A percentile compares a stretch with the other conserved stretches of the same genome.
These are phyloP conservation scores for Meles meles DNA, from an alignment of 2,113 vertebrate species.

Conservation along the genomic window DNA sequence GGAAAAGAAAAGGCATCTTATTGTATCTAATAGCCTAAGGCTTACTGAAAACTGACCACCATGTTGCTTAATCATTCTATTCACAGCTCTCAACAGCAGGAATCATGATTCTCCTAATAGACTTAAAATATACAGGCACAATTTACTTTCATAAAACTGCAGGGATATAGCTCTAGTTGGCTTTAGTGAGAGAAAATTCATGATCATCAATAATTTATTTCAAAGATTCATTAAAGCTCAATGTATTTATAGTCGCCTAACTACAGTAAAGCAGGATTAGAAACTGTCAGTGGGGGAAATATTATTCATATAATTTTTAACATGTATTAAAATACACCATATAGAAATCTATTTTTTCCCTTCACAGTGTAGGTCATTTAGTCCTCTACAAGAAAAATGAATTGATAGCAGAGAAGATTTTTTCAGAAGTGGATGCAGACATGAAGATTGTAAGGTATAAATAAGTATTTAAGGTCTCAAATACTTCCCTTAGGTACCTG, in stretches of 20 bases:
- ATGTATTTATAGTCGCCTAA: slow-evolving; percentile 27
- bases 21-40: slow-evolving; percentile 26
- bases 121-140: slow-evolving; percentile 52
- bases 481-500: neutral
- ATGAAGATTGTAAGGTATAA: neutral
- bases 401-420: neutral
- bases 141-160: slow-evolving; percentile 69
- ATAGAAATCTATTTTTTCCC: neutral
- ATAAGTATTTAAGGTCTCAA: neutral
- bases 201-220: slow-evolving; percentile 69
- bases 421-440: neutral
- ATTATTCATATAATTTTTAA: neutral
- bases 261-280: slow-evolving; percentile 18
- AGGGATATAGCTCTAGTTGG: slow-evolving; percentile 53
- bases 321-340: slow-evolving; percentile 21
- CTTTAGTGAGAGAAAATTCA: slow-evolving; percentile 45
- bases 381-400: neutral
- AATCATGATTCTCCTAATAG: slow-evolving; percentile 62
- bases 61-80: slow-evolving; percentile 57
- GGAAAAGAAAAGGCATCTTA: slow-evolving; percentile 50
- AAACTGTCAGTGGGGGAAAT: neutral
- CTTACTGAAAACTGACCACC: slow-evolving; percentile 63
- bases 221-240: slow-evolving; percentile 60
- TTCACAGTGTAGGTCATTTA: neutral
- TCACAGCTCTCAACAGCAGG: slow-evolving; percentile 61